Evolutionary conservation across 1,140 invertebrate genomes (phyloP).

Genomic region (Drosophila nannoptera): DNA sequence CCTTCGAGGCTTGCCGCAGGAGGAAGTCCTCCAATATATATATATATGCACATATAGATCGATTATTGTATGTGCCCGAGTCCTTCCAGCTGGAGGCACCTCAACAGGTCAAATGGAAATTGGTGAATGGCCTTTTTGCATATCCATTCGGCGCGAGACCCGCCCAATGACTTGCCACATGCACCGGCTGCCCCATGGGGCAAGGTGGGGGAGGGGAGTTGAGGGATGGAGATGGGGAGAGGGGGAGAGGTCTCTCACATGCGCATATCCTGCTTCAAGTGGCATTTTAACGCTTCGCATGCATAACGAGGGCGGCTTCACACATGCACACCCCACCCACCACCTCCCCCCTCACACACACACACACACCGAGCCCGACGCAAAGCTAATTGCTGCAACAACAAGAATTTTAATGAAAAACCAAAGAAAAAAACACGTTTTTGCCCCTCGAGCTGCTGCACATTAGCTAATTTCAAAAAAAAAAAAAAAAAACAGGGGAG

Average conservation of each 20-base stretch:
- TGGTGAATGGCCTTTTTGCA: neutral
- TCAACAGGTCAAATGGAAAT: conserved; percentile 14
- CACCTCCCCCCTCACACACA: conserved; percentile 15
- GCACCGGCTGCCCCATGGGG: neutral
- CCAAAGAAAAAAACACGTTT: conserved; percentile 9
- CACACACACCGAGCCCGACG: too few relatives aligned
- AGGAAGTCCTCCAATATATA: too few relatives aligned
- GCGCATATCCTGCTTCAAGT: conserved; percentile 34
- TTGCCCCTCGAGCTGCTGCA: conserved; percentile 40
- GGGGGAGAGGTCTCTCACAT: conserved; percentile 19
- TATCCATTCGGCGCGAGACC: neutral
- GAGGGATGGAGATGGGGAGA: neutral
- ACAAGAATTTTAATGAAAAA: conserved; percentile 9
- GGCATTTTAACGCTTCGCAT: conserved; percentile 75
- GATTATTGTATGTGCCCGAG: neutral
- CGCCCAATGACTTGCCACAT: conserved; percentile 2
- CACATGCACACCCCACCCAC: conserved; percentile 9
- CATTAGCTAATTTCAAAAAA: conserved; percentile 56
- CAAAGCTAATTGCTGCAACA: neutral
- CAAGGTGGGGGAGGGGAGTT: neutral
- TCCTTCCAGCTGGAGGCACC: neutral
- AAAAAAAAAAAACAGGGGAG: conserved; percentile 15
- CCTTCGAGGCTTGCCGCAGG: too few relatives aligned
- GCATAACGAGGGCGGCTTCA: conserved; percentile 50
- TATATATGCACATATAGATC: neutral